Evolutionary conservation across 1,140 invertebrate genomes (phyloP), one percentile per base, ranked within the genome.

Genomic region (Antheraea mylitta): DNA sequence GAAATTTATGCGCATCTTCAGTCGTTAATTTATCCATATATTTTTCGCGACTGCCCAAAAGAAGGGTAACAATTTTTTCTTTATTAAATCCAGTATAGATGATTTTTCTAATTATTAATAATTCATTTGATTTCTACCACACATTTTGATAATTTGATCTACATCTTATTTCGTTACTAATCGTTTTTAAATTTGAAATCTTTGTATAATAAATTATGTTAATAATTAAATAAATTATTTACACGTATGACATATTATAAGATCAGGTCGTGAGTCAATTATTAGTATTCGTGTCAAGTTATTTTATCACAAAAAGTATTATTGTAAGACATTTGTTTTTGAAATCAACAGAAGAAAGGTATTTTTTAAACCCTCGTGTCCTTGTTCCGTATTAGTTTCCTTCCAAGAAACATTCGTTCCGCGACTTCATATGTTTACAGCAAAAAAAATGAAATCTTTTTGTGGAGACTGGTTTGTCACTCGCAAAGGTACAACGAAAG

Each of bases 401-500:
- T 53, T 53, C 45, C 13, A 53, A n/a, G 45, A 53, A 53, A 53
- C 45, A 53, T 53, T 0, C 11, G 45, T 53, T 53, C 16, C 16
- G 45, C 16, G 5, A 1, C 45, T 53, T 53, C 6, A 53, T 2
- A 16, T 13, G 7, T 53, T 53, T 53, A n/a, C 45, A 53, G 4
- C 45, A 53, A 53, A 53, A 53, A 53, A 13, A 53, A 53, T 53
- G 5, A 53, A 53, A 53, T 53, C 30, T 61, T 61, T 61, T 61
- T 18, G 18, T 48, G n/a, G 10, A 38, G 38, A 65, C 64, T 19
- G 42, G 64, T 65, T 65, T 42, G 6, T 19, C 42, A 72, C 59
- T 64, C 62, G 68, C 19, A 11, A 59, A 53, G 37, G 7, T 38
- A 61, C 42, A 67, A 59, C 64, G 72, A 73, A 70, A 73, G 72